phyloP scores from a whole-genome alignment of 2,888 invertebrate genomes.

The Meliscaeva auricollis region DNA sequence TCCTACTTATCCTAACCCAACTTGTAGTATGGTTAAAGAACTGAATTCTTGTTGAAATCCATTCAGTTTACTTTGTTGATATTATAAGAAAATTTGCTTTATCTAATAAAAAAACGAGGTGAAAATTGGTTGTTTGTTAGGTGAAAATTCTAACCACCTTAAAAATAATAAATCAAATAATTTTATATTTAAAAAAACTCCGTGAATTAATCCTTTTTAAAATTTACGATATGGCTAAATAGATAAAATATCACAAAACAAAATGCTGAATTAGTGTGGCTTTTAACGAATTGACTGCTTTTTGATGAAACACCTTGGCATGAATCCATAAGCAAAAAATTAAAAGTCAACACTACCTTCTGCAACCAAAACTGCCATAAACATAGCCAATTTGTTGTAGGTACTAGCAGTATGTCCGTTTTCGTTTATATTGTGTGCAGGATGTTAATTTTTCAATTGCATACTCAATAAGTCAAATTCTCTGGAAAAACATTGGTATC shows the following conservation, averaged over 20 bases:
- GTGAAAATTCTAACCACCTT: too few relatives aligned
- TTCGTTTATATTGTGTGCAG: conserved; percentile 11
- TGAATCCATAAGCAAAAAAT: conserved; percentile 21
- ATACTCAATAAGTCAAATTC: conserved; percentile 62
- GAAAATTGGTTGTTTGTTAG: too few relatives aligned
- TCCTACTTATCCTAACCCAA: too few relatives aligned
- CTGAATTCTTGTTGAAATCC: too few relatives aligned
- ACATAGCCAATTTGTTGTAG: too few relatives aligned
- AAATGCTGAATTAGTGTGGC: conserved; percentile 40
- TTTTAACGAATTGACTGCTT: conserved; percentile 60
- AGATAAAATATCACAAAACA: background rate
- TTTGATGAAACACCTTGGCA: conserved; percentile 39
- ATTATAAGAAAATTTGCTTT: too few relatives aligned
- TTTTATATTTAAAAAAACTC: background rate
- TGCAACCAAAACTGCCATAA: background rate
- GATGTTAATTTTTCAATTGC: conserved; percentile 63
- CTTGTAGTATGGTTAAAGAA: too few relatives aligned
- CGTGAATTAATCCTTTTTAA: conserved; percentile 29
- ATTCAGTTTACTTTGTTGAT: too few relatives aligned
- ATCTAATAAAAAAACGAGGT: too few relatives aligned
- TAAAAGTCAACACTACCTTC: background rate
- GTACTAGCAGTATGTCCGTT: too few relatives aligned
- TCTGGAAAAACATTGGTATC: background rate
- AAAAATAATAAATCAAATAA: too few relatives aligned
- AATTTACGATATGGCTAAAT: background rate